Base-by-base conservation (phyloP, 92 coral and sea anemone genomes). In the Palythoa grandis region DNA sequence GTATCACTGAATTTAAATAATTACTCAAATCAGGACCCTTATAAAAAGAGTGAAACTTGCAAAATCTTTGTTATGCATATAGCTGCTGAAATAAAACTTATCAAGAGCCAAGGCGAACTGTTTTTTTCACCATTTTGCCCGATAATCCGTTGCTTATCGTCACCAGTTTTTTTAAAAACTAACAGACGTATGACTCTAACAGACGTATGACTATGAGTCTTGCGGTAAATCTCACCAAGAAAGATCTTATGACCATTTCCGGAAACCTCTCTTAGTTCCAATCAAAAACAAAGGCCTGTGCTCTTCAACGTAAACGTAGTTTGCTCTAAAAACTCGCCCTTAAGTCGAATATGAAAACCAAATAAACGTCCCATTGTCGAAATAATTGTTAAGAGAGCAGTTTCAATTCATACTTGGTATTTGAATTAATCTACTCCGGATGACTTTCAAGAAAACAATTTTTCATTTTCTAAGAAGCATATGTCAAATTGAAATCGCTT, bases 211-310 rank as follows among this genome's bases (percentile, higher is more conserved):
- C n/a, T n/a, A n/a, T 56, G 19, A 12, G 29, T 48, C n/a, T 74
- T 74, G 56, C 10, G 58, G 57, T 74, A 47, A 48, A 5, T 74
- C 24, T 48, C 54, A 14, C 78, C 78, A 74, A 8, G 25, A 74
- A 61, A 47, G 17, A 50, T 74, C 15, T 74, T 29, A 74, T 74
- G 61, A 53, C 60, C 78, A 23, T 58, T 74, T 74, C 78, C 78
- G 78, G 58, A 10, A 63, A 4, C 1, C 0, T n/a, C 7, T 43
- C 50, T 43, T 3, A 3, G 65, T 58, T n/a, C 14, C 14, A n/a
- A 14, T 63, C 14, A 22, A 14, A 20, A n/a, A 11, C 9, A 23
- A 63, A 63, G 50, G 19, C 69, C 69, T 63, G 69, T 63, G 69
- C 22, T 63, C 3, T 63, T 63, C 5, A 1, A n/a, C 50, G 7